phyloP scores from a whole-genome alignment of 2,888 invertebrate genomes.

The Flexamia atlantica region DNA sequence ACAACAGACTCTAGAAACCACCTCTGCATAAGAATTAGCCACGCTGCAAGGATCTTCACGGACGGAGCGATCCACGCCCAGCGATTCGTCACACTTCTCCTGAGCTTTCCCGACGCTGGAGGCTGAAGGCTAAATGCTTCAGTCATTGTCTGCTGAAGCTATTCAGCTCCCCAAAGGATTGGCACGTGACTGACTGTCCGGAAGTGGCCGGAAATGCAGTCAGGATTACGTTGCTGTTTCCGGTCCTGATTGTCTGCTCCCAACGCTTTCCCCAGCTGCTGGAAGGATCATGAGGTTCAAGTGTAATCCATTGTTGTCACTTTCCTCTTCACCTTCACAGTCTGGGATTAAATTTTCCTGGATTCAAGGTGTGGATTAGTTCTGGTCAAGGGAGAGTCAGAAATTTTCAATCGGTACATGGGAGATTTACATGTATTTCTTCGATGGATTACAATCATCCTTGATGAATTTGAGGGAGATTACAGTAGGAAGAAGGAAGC shows the following conservation, averaged over 20 bases:
- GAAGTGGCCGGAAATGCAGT: conserved; percentile 16
- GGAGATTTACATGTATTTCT: no score
- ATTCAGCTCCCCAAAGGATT: conserved; percentile 21
- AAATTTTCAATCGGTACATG: no score
- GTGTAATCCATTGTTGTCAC: background rate
- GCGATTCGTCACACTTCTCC: background rate
- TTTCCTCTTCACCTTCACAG: background rate
- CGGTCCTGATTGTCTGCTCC: conserved; percentile 33
- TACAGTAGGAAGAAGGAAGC: no score
- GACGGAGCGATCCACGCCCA: background rate
- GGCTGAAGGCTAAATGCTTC: no score
- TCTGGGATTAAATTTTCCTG: background rate
- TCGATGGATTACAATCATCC: no score
- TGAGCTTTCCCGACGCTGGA: background rate
- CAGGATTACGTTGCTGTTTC: conserved; percentile 18
- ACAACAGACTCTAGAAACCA: no score
- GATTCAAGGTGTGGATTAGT: background rate
- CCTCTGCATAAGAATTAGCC: background rate
- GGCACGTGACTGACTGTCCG: conserved; percentile 42
- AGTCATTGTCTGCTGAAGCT: background rate
- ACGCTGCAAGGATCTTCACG: background rate
- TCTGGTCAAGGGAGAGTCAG: no score
- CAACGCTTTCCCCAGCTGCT: conserved; percentile 6
- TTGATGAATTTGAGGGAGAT: no score
- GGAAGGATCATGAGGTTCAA: background rate